These are phyloP conservation scores for Typhlomys cinereus DNA, from an alignment of 2,113 vertebrate species.

Conservation along the genomic window DNA sequence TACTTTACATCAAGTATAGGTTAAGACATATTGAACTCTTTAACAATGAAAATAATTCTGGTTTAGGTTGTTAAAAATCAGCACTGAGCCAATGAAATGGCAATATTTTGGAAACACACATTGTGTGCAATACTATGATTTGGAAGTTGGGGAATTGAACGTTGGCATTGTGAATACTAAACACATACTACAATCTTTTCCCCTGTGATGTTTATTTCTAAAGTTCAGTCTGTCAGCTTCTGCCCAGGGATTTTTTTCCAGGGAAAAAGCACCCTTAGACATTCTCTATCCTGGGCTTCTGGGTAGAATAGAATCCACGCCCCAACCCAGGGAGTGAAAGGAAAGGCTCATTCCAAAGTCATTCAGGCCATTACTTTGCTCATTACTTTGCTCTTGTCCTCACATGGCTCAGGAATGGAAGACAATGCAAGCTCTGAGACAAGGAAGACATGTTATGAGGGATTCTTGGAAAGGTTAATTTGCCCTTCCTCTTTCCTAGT, in stretches of 20 bases:
- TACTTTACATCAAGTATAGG: not conserved
- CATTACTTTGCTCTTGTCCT: not conserved
- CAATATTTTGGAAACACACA: constrained; percentile 2
- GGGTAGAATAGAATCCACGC: no score
- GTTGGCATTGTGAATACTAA: not conserved
- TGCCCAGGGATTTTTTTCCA: not conserved
- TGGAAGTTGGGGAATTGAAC: not conserved
- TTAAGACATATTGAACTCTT: not conserved
- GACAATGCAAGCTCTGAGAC: not conserved
- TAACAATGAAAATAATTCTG: not conserved
- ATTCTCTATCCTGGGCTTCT: not conserved
- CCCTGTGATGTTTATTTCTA: not conserved
- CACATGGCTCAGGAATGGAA: not conserved
- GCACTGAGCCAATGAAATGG: not conserved
- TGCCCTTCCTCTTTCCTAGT: not conserved
- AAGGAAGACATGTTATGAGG: not conserved
- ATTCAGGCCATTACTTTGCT: not conserved
- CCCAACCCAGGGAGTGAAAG: not conserved
- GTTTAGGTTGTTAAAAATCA: not conserved
- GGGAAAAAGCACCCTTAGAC: not conserved
- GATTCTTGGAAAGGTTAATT: not conserved
- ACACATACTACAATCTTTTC: not conserved
- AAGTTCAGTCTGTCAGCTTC: not conserved
- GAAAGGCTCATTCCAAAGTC: not conserved
- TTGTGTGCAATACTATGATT: not conserved